Base-by-base conservation (phyloP, 2,797 vertebrate genomes). In the Myripristis jacobus region DNA sequence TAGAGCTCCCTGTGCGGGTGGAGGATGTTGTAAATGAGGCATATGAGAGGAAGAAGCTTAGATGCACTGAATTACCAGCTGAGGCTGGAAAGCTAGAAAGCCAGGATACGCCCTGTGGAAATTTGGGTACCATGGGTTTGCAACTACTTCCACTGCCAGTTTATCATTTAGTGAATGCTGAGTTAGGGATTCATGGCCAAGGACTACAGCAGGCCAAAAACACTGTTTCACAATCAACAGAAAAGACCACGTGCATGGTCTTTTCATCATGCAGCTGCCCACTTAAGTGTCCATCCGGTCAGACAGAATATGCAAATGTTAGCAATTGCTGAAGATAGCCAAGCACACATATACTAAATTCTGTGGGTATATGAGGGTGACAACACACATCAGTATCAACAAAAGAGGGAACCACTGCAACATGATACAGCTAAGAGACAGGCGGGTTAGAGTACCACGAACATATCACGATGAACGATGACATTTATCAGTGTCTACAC, bases 181-280 rank as follows among this genome's bases (percentile, higher is more conserved):
- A n/a, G n/a, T 48, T 48, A 48, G 18, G 21, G 58, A 59, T 44
- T 47, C 0, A 43, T 5, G 15, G 12, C 27, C 21, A n/a, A 4
- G 21, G 47, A 48, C 10, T 19, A 22, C 19, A 48, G n/a, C 5
- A 48, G 10, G 47, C n/a, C n/a, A n/a, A 53, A 51, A 70, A 31
- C 3, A 25, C 43, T 25, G 71, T 43, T 70, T 57, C 1, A 1
- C 16, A 64, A 60, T 19, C 19, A 4, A 3, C 51, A 15, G n/a
- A 29, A 52, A 53, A 22, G 48, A 67, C 2, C 29, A 18, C 4
- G 38, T 24, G 0, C 51, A 15, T 22, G 12, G 51, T 22, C 18
- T 67, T 71, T 52, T n/a, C n/a, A n/a, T 53, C 29, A 72, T 71
- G 53, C 65, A 27, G 51, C 43, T 55, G 76, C 68, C 55, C 73